These are phyloP conservation scores for Acanthiza pusilla DNA, from an alignment of 2,797 vertebrate species.

Conservation along the genomic window DNA sequence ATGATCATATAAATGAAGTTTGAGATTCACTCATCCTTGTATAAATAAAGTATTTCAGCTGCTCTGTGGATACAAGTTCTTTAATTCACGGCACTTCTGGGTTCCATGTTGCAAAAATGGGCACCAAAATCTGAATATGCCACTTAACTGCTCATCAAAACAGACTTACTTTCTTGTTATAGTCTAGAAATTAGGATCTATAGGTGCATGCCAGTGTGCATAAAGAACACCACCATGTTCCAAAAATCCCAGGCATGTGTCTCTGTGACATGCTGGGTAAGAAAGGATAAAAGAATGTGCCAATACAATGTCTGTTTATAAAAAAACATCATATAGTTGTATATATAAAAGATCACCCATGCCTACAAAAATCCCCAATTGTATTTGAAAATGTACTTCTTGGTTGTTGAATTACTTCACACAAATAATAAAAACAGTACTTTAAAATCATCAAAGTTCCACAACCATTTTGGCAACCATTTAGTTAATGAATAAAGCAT, in stretches of 20 bases:
- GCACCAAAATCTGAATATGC: not conserved
- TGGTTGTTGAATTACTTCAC: not conserved
- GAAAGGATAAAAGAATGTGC: not conserved
- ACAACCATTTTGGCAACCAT: not conserved
- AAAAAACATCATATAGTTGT: not conserved
- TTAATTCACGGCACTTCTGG: not conserved
- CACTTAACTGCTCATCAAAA: not conserved
- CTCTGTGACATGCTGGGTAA: not conserved
- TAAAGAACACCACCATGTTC: not conserved
- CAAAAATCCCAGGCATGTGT: not conserved
- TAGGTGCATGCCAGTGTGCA: not conserved
- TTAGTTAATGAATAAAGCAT: not conserved
- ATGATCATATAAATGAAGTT: not conserved
- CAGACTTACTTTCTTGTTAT: not conserved
- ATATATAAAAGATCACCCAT: not conserved
- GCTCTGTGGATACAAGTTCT: not conserved
- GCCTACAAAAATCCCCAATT: not conserved
- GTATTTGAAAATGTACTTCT: not conserved
- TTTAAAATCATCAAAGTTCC: not conserved
- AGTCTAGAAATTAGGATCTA: not conserved
- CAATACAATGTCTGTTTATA: not conserved
- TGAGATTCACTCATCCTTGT: not conserved
- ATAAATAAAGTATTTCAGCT: not conserved
- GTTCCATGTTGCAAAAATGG: not conserved
- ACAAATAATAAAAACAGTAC: not conserved